Evolutionary conservation across 92 coral and sea anemone genomes (phyloP), one percentile per base, ranked within the genome.

Genomic region (Muricea muricata): DNA sequence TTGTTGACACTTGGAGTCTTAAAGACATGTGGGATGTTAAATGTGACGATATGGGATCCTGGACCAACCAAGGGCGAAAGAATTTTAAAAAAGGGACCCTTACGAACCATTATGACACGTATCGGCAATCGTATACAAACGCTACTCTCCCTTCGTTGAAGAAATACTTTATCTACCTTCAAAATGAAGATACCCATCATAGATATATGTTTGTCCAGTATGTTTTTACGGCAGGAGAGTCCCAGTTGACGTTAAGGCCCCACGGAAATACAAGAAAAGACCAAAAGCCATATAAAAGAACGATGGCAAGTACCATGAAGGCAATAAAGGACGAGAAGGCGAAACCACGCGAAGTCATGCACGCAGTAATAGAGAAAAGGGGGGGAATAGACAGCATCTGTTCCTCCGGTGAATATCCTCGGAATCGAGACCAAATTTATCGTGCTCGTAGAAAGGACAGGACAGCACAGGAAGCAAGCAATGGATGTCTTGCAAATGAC

Each of bases 11-110:
- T n/a, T 78, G 83, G 83, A 21, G 67, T 28, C 39, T 78, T 4
- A 45, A 55, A 8, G 83, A 78, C 21, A 23, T 29, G 13, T n/a
- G 83, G 71, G 83, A 78, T 55, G 13, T 47, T 10, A 78, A 78
- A 31, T 25, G 83, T 26, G 77, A 78, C 23, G 83, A 78, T 45
- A 78, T 78, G 83, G 83, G 78, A 29, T 54, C 83, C 7, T 78
- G 83, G 83, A 31, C 41, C 15, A 78, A 78, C 32, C 39, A 78
- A 48, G 83, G 83, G 20, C 20, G 83, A 25, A 78, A 78, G 46
- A 6, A 32, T 4, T 48, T 29, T 24, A 78, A 52, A 24, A 25
- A 9, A 6, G 70, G 70, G 50, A 31, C 30, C 17, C 11, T 78
- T 0, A 31, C 73, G 13, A 42, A 52, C 13, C 29, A 78, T 3